These are phyloP conservation scores for Neria commutata DNA, from an alignment of 2,888 invertebrate species.

Conservation along the genomic window DNA sequence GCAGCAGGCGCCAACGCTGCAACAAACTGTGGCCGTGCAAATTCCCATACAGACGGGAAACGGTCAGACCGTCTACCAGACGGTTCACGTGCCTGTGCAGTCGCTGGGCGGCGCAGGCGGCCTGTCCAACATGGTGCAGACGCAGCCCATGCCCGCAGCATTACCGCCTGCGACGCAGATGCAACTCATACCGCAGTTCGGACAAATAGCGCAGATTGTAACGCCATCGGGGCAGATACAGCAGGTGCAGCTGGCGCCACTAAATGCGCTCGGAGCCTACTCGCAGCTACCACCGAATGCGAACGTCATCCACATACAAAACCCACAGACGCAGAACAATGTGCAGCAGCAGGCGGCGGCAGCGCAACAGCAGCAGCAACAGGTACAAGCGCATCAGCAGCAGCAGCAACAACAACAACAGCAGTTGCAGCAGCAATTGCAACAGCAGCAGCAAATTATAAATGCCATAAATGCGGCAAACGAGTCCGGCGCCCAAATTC, in stretches of 20 bases:
- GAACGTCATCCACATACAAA: conserved; percentile 58
- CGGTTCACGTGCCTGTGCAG: conserved; percentile 92
- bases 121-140: conserved; percentile 62
- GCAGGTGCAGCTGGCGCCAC: conserved; percentile 82
- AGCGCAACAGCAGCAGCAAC: conserved; percentile 36
- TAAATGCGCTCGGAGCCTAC: conserved; percentile 61
- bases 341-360: conserved; percentile 36
- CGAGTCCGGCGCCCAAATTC: conserved; percentile 58
- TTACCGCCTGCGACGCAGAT: conserved; percentile 61
- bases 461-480: conserved; percentile 48
- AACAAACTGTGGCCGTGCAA: conserved; percentile 85
- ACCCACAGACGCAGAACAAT: conserved; percentile 39
- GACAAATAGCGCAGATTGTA: conserved; percentile 83
- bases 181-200: conserved; percentile 83
- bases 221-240: conserved; percentile 89
- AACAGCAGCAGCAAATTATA: conserved; percentile 53
- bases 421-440: conserved; percentile 43
- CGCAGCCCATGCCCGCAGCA: conserved; percentile 56
- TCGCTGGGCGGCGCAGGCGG: conserved; percentile 67
- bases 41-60: conserved; percentile 62
- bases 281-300: conserved; percentile 56
- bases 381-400: conserved; percentile 29
- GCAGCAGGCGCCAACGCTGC: conserved; percentile 40
- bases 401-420: conserved; percentile 31
- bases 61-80: conserved; percentile 94